Evolutionary conservation across 1,140 invertebrate genomes (phyloP), one percentile per base, ranked within the genome.

Genomic region (Drosophila ercepeae): DNA sequence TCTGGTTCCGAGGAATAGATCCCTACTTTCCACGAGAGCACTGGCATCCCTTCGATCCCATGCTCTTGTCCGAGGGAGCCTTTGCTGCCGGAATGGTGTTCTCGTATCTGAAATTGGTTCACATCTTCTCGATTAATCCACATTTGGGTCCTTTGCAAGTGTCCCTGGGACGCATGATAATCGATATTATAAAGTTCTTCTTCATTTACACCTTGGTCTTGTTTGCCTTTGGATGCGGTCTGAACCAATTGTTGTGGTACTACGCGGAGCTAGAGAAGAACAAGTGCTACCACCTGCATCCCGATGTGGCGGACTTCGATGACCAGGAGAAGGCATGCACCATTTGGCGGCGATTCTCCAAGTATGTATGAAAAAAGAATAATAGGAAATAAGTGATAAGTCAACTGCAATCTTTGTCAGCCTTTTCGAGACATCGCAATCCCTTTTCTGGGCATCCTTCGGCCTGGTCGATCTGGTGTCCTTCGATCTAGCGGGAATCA

Each of bases 1-100:
- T 94, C 57, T 93, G 93, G 88, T 92, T 78, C 36, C 68, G 90
- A 0, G 96, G 96, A 0, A 92, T 94, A 18, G 94, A 97, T 92
- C 95, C 96, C 1, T 97, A 96, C 93, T 95, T 95, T 81, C 95
- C 96, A 0, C 92, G 97, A 21, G 96, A 98, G 89, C 92, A 96
- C 50, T 99, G 97, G 98, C 95, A 98, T 91, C 95, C 96, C 1
- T 98, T 96, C 89, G 97, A 99, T 92, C 98, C 98, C 0, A 98
- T 98, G 94, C 92, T 99, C 11, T 93, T 99, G 1, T 97, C 97
- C 0, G 98, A 99, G 92, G 97, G 97, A 39, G 96, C 97, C 36
- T 99, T 98, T 92, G 97, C 97, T 0, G 97, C 97, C 0, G 97
- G 96, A 65, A 98, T 98, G 95, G 98, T 98, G 77, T 98, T 98